Percentiles rank a stretch among this genome's conserved stretches.
Evolutionary conservation across 2,797 vertebrate species (phyloP).

Genomic region (Ambastaia sidthimunki): DNA sequence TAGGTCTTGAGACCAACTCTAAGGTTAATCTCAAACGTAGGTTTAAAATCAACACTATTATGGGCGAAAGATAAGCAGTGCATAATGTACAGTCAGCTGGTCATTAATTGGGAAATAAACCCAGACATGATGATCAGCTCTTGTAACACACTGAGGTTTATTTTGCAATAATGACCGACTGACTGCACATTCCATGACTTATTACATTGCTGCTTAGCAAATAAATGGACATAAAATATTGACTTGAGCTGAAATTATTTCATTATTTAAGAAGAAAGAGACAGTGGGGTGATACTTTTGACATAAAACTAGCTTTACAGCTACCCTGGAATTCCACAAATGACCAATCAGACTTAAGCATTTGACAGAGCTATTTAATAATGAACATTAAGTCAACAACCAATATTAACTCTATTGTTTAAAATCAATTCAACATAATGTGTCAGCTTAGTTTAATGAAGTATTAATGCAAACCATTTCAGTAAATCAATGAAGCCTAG

Average conservation of each 20-base stretch:
- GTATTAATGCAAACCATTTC: background rate
- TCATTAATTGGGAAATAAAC: background rate
- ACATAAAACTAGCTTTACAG: background rate
- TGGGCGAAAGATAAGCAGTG: background rate
- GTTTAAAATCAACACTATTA: background rate
- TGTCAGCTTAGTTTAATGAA: background rate
- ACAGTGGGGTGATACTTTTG: background rate
- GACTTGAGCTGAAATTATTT: background rate
- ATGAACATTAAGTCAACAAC: background rate
- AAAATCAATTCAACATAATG: constrained; percentile 1
- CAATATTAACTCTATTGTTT: background rate
- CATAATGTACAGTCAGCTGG: background rate
- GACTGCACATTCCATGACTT: background rate
- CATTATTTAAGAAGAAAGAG: background rate
- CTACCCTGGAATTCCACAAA: background rate
- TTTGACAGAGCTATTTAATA: background rate
- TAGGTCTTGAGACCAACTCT: background rate
- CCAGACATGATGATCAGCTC: background rate
- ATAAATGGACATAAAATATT: background rate
- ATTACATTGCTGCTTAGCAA: background rate
- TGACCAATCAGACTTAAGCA: background rate
- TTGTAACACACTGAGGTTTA: background rate
- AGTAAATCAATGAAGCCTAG: background rate
- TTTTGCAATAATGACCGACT: background rate
- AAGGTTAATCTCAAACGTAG: background rate